Conservation (phyloP, 1,140 invertebrate species). For the Fopius arisanus region DNA sequence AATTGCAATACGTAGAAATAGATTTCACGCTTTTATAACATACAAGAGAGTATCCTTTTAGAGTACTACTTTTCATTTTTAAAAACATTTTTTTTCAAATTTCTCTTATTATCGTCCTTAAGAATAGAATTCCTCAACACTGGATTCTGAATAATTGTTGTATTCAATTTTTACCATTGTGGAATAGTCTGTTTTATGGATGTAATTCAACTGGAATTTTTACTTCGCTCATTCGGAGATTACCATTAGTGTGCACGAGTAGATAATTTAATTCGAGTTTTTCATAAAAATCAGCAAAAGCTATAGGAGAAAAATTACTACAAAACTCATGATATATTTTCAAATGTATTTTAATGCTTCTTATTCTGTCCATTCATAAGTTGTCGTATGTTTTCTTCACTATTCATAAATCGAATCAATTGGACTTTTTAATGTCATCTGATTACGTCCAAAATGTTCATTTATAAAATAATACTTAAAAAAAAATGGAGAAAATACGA, state of each 20-base stretch:
- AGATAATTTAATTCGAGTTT: background rate
- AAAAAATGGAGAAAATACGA: background rate
- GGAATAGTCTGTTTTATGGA: background rate
- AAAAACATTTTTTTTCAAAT: slow-evolving; percentile 4
- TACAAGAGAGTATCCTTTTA: slow-evolving; percentile 24
- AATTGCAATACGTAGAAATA: slow-evolving; percentile 27
- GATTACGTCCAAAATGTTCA: background rate
- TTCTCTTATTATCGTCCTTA: slow-evolving; percentile 7
- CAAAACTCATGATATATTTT: background rate
- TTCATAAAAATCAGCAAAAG: background rate
- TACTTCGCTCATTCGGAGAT: background rate
- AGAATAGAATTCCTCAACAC: background rate
- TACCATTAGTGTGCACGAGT: background rate
- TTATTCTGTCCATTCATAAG: background rate
- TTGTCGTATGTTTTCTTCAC: background rate
- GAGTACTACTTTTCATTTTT: slow-evolving; percentile 24
- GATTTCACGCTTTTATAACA: slow-evolving; percentile 28
- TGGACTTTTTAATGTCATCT: background rate
- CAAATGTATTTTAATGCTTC: background rate
- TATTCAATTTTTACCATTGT: slow-evolving; percentile 49
- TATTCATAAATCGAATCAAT: background rate
- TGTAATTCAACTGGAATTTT: background rate
- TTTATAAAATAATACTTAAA: background rate
- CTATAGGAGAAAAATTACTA: background rate
- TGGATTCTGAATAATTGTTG: slow-evolving; percentile 21